phyloP scores from a whole-genome alignment of 2,113 vertebrate genomes.

The Cryptomyrus ogoouensis region DNA sequence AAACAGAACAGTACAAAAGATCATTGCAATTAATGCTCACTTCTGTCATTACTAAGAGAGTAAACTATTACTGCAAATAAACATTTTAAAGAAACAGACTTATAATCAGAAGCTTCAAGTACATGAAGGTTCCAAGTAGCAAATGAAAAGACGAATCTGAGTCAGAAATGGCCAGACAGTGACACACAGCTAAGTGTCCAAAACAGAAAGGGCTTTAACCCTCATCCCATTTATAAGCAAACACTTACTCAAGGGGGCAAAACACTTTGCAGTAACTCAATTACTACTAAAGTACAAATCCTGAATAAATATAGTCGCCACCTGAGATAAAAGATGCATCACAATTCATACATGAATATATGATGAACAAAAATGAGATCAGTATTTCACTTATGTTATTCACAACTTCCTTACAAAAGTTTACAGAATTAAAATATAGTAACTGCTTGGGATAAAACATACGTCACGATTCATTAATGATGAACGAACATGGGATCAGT shows the following conservation, averaged over 20 bases:
- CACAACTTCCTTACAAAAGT: too few relatives aligned
- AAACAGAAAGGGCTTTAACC: not conserved
- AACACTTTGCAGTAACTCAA: not conserved
- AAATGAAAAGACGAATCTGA: slow-evolving; percentile 42
- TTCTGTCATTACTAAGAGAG: slow-evolving; percentile 51
- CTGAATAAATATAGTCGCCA: not conserved
- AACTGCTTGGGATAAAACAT: too few relatives aligned
- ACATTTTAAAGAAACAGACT: not conserved
- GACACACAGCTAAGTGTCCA: not conserved
- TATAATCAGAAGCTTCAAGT: not conserved
- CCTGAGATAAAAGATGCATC: not conserved
- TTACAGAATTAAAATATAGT: too few relatives aligned
- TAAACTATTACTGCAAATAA: slow-evolving; percentile 13
- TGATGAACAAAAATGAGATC: not conserved
- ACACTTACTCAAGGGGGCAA: not conserved
- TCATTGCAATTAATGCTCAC: slow-evolving; percentile 54
- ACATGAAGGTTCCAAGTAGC: not conserved
- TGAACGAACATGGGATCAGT: too few relatives aligned
- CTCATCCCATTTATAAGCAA: not conserved
- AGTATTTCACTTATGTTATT: too few relatives aligned
- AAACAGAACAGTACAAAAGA: slow-evolving; percentile 59
- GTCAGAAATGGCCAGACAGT: not conserved
- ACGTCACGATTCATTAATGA: too few relatives aligned
- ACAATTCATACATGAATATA: not conserved
- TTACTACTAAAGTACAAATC: not conserved